These are phyloP conservation scores for Myotis yumanensis DNA, from an alignment of 2,113 vertebrate genomes.

Conservation along the genomic window DNA sequence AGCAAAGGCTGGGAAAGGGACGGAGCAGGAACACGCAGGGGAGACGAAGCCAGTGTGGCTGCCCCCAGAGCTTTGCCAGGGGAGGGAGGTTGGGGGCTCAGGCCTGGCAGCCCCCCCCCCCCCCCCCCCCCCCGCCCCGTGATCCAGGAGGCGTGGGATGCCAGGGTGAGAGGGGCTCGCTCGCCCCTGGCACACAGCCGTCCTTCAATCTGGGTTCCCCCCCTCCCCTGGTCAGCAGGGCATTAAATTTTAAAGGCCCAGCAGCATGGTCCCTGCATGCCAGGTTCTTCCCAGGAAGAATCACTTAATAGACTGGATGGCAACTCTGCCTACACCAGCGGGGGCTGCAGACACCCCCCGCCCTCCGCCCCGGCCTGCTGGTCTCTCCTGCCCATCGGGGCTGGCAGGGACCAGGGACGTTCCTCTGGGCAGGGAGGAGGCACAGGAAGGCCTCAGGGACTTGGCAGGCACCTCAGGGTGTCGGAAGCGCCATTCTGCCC, in stretches of 20 bases:
- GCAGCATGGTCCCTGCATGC: slow-evolving; percentile 77
- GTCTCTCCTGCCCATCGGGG: not conserved
- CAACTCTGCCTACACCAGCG: slow-evolving; percentile 71
- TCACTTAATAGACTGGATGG: slow-evolving; percentile 85
- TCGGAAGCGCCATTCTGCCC: not conserved
- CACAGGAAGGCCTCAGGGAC: not conserved
- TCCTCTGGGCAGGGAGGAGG: not conserved
- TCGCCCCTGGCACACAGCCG: not conserved
- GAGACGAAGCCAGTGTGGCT: fast-evolving
- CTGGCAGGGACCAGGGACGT: no score
- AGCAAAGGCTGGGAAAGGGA: not conserved
- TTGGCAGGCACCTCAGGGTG: not conserved
- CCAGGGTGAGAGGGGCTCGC: not conserved
- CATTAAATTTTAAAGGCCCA: slow-evolving; percentile 86
- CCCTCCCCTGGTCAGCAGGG: not conserved
- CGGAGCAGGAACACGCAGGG: not conserved
- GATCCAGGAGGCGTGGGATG: not conserved
- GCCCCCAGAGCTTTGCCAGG: not conserved
- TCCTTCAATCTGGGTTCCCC: slow-evolving; percentile 74
- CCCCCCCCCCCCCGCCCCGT: no score
- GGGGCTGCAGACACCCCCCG: slow-evolving; percentile 64
- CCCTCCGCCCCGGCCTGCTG: not conserved
- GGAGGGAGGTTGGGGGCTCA: not conserved
- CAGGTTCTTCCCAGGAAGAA: slow-evolving; percentile 82
- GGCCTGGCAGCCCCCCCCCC: not conserved